Conservation (phyloP, 2,888 invertebrate species). For the Lepetodrilus schrolli region DNA sequence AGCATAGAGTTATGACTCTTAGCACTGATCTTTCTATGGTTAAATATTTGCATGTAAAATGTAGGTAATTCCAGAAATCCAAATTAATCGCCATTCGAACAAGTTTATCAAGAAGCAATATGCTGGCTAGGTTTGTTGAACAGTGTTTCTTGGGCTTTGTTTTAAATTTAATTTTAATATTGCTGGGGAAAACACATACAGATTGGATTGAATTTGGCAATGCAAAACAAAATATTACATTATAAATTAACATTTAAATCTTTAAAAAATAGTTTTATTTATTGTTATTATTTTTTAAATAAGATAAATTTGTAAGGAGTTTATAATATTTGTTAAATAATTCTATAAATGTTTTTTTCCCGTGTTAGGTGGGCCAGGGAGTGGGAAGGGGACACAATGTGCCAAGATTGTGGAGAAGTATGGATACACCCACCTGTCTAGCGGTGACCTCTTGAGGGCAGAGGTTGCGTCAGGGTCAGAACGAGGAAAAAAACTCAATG, state of each 20-base stretch:
- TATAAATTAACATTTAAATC: no score
- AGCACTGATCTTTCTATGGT: background rate
- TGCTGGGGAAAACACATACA: no score
- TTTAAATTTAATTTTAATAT: no score
- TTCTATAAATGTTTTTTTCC: background rate
- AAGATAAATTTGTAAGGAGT: no score
- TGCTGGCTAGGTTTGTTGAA: background rate
- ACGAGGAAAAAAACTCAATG: constrained; percentile 87
- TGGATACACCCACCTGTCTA: constrained; percentile 92
- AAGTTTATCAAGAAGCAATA: no score
- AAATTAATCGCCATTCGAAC: no score
- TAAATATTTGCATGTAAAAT: background rate
- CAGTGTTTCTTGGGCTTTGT: background rate
- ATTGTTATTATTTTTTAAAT: no score
- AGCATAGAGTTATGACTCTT: background rate
- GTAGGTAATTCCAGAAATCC: no score
- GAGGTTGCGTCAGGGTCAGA: constrained; percentile 92
- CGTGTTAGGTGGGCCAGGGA: constrained; percentile 90
- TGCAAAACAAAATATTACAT: no score
- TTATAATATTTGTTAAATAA: no score
- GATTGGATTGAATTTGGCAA: no score
- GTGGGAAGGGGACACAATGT: constrained; percentile 97
- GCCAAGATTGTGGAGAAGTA: constrained; percentile 92
- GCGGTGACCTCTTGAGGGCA: constrained; percentile 89
- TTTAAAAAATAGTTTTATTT: no score